Base-by-base conservation (phyloP, 2,888 invertebrate species). In the Anodontia alba region DNA sequence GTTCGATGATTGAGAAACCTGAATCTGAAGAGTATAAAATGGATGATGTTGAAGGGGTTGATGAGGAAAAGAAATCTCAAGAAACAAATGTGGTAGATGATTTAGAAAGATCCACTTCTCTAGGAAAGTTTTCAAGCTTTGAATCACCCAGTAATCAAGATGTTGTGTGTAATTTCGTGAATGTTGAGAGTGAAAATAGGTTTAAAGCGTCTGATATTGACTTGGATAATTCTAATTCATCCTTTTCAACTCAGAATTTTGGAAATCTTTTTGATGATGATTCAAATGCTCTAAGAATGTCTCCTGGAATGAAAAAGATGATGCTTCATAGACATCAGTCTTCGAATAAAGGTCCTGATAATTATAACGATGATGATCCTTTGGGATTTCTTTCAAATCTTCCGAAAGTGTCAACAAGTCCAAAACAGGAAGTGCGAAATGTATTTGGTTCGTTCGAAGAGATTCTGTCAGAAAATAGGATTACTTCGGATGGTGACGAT, bases 401-500 rank as follows among this genome's bases (percentile, higher is more conserved):
- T 1, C 69, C 43, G 1, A 43, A 46, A 43, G 42, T 46, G 42
- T 46, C 43, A 10, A 42, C 43, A 17, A 46, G 46, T 29, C 69
- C 42, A 3, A 69, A 69, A 38, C 43, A 69, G 69, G 46, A 42
- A 20, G 69, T 43, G 2, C n/a, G 81, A 31, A 85, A 85, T 67
- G 85, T 85, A 43, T 85, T 85, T 46, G 85, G 85, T 20, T 78
- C 85, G 42, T 85, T 85, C 70, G 82, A 75, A 36, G 82, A 85
- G 73, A 84, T 84, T 23, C 75, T 84, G 49, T 75, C 33, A 33
- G 62, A 62, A 10, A 33, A 17, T 17, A 3, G 62, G 23, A 62
- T 62, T 8, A 20, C 62, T 2, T 62, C 62, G 23, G 62, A 62
- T 62, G 62, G 33, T 2, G 62, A 62, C 1, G 62, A 33, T 31